Evolutionary conservation across 2,888 invertebrate species (phyloP).

Genomic region (Dromius quadrimaculatus): DNA sequence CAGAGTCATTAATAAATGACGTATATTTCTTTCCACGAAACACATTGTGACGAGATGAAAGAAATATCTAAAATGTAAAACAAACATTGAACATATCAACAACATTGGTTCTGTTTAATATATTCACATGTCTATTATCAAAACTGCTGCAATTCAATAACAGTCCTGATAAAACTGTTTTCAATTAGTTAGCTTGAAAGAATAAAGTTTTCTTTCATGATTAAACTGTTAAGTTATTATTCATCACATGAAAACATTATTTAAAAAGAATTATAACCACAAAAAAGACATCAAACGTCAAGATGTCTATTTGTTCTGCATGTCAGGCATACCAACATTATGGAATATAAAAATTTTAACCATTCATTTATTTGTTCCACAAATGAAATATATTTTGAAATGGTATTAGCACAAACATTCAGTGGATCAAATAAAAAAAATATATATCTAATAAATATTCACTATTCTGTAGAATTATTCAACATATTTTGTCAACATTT

Average conservation of each 20-base stretch:
- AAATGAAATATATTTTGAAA: too few relatives aligned
- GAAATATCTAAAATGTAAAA: conserved; percentile 6
- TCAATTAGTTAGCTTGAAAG: neutral
- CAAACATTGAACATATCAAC: conserved; percentile 19
- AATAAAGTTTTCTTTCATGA: neutral
- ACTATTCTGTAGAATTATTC: too few relatives aligned
- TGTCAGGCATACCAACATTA: neutral
- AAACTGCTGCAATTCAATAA: neutral
- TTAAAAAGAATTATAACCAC: conserved; percentile 27
- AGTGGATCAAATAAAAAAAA: too few relatives aligned
- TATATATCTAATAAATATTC: too few relatives aligned
- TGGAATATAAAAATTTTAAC: neutral
- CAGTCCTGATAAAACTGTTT: neutral
- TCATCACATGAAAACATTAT: conserved; percentile 9
- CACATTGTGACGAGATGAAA: neutral
- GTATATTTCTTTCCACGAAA: neutral
- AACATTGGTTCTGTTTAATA: conserved; percentile 7
- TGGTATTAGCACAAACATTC: too few relatives aligned
- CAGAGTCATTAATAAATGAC: neutral
- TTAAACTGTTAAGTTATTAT: conserved; percentile 1
- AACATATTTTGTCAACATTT: too few relatives aligned
- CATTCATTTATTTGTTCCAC: too few relatives aligned
- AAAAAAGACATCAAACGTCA: conserved; percentile 28
- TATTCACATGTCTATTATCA: conserved; percentile 8
- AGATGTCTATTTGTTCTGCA: neutral